These are phyloP conservation scores for Willisornis vidua DNA, from an alignment of 2,113 vertebrate genomes.

Conservation along the genomic window DNA sequence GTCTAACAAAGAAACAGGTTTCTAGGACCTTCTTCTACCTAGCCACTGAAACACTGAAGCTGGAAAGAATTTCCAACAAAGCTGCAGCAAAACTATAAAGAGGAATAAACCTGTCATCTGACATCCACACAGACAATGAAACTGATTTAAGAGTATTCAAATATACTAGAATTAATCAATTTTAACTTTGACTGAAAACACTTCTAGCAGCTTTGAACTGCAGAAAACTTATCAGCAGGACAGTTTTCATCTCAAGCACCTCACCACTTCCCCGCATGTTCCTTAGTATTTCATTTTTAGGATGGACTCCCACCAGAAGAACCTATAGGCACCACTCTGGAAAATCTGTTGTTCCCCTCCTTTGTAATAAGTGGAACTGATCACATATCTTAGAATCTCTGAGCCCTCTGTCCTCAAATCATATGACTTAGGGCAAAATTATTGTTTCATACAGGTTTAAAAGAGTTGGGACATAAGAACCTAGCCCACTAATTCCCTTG, in stretches of 20 bases:
- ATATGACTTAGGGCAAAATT: neutral
- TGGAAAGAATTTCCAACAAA: neutral
- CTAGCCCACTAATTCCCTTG: neutral
- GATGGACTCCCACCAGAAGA: neutral
- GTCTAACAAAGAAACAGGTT: neutral
- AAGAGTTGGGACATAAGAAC: neutral
- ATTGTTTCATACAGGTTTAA: neutral
- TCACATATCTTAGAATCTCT: neutral
- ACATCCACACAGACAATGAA: neutral
- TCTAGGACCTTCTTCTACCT: neutral
- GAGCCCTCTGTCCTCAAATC: neutral
- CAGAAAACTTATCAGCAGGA: neutral
- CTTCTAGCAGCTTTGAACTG: neutral
- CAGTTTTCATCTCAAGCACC: neutral
- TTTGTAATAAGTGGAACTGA: neutral
- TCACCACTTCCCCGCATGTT: neutral
- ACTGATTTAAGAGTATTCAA: neutral
- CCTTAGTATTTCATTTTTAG: neutral
- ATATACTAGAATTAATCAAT: neutral
- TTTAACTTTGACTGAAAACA: neutral
- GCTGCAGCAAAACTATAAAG: neutral
- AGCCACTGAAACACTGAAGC: neutral
- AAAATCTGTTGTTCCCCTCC: neutral
- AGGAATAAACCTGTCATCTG: neutral
- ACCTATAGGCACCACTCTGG: neutral